Evolutionary conservation across 2,888 invertebrate species (phyloP), one percentile per base, ranked within the genome.

Genomic region (Lacanobia wlatinum): DNA sequence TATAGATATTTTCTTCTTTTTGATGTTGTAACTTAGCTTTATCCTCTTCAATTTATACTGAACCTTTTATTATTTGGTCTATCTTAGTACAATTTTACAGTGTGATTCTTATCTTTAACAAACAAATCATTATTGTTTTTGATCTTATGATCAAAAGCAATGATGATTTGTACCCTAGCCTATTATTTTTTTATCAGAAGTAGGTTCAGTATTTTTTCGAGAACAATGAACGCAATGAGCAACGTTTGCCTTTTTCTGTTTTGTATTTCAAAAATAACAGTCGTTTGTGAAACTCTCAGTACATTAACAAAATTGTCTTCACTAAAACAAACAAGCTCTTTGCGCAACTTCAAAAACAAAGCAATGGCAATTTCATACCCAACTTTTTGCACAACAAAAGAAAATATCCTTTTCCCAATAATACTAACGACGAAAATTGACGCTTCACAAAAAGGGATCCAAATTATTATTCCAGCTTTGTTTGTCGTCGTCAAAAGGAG

Each of bases 401-500:
- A 70, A 87, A 88, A 87, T 88, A 88, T 86, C 85, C 80, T 88
- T 89, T 87, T 87, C 80, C 78, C 86, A 88, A 90, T 89, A 89
- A 86, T 81, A 83, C 85, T 89, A 88, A 89, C 86, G 88, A 90
- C 70, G 84, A 87, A 88, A 89, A 88, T 88, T 88, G 84, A 84
- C 85, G 87, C 84, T 86, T 76, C 76, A 84, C 81, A 82, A 78
- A 87, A 87, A 87, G 83, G 83, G 87, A 88, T 87, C 87, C 87
- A 87, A 91, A 91, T 92, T 90, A 91, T 92, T 88, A 90, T 89
- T 90, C 85, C 81, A 85, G 88, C 86, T 90, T 92, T 92, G 91
- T 92, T 91, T 92, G 90, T 87, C 82, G 70, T 88, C 89, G 88
- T 91, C 90, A 91, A 92, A 92, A 87, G 87, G 85, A 82, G 85